phyloP scores from a whole-genome alignment of 2,797 vertebrate genomes.

The Danio aesculapii region DNA sequence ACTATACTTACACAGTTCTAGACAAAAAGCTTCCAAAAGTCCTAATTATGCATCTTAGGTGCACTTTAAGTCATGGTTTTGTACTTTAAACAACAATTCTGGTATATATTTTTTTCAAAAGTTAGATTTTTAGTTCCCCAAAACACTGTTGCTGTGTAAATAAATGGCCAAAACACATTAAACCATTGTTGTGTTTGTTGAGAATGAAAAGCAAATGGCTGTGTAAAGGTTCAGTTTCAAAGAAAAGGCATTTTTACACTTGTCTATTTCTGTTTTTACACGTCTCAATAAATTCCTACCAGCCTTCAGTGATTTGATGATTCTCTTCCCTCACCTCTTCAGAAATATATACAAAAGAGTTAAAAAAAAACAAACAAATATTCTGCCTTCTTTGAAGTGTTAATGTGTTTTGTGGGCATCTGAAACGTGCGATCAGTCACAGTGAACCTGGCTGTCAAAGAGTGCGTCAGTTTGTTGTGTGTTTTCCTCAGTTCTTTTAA shows the following conservation, averaged over 20 bases:
- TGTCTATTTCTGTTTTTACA: slow-evolving; percentile 6
- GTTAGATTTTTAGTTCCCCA: too few species aligned
- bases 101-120: too few species aligned
- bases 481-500: slow-evolving; percentile 59
- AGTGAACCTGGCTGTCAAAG: slow-evolving; percentile 63
- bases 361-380: slow-evolving; percentile 58
- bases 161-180: too few species aligned
- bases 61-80: too few species aligned
- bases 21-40: too few species aligned
- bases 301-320: slow-evolving; percentile 28
- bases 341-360: slow-evolving; percentile 34
- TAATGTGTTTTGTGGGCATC: slow-evolving; percentile 71
- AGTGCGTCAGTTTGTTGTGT: neutral
- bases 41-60: too few species aligned
- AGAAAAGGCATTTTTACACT: neutral
- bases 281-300: neutral
- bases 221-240: neutral
- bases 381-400: slow-evolving; percentile 71
- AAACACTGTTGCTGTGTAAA: too few species aligned
- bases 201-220: neutral
- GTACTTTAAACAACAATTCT: too few species aligned
- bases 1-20: too few species aligned
- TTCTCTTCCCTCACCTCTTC: slow-evolving; percentile 42
- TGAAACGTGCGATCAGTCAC: slow-evolving; percentile 64
- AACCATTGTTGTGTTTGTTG: neutral